Evolutionary conservation across 53 echinoderm and acorn worm genomes (phyloP).

Genomic region (Holothuria leucospilota): DNA sequence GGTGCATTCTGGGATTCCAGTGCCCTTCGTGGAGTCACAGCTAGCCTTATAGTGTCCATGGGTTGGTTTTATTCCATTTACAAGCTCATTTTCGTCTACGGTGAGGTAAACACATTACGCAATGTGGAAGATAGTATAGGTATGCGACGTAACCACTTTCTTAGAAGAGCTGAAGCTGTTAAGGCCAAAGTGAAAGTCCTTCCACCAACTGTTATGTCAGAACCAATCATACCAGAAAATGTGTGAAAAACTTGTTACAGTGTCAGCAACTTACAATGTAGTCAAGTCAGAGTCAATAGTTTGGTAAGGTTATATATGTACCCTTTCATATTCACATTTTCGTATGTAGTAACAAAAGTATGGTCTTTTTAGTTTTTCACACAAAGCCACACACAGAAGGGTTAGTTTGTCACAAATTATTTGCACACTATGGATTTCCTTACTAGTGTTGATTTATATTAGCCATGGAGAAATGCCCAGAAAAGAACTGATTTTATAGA

Average conservation of each 20-base stretch:
- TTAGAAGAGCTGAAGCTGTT: constrained; percentile 3
- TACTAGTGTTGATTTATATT: too few relatives aligned
- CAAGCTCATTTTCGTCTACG: constrained; percentile 43
- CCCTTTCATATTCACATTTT: too few relatives aligned
- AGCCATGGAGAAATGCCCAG: too few relatives aligned
- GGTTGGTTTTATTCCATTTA: constrained; percentile 43
- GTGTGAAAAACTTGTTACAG: neutral
- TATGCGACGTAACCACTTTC: constrained; percentile 24
- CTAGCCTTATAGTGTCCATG: constrained; percentile 24
- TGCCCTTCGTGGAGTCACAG: constrained; percentile 23
- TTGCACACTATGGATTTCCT: too few relatives aligned
- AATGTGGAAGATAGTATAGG: constrained; percentile 44
- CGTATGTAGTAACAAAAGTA: too few relatives aligned
- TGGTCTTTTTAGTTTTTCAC: too few relatives aligned
- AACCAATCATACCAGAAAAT: constrained; percentile 20
- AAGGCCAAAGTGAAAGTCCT: neutral
- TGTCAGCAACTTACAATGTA: too few relatives aligned
- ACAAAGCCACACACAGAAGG: too few relatives aligned
- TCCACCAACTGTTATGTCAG: neutral
- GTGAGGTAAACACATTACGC: constrained; percentile 41
- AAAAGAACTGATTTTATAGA: too few relatives aligned
- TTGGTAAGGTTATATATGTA: too few relatives aligned
- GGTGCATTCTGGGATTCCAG: constrained; percentile 44
- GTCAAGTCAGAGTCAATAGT: too few relatives aligned
- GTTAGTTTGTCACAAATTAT: too few relatives aligned